These are phyloP conservation scores for Orientallactaga bullata DNA, from an alignment of 2,113 vertebrate species.

Conservation along the genomic window DNA sequence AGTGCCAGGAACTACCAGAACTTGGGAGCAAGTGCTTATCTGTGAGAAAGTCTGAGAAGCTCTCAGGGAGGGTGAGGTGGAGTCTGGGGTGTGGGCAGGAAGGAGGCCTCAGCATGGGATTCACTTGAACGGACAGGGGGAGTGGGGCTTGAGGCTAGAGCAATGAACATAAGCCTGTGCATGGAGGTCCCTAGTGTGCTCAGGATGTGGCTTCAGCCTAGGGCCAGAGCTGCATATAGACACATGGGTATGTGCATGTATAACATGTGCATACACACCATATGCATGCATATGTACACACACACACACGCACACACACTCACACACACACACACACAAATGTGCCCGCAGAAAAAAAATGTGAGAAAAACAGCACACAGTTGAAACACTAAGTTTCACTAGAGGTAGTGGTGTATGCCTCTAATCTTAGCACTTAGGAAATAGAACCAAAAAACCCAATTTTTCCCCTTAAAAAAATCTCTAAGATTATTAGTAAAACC, in stretches of 20 bases:
- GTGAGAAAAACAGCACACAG: not conserved
- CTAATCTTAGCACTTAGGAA: not conserved
- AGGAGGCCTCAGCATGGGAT: not conserved
- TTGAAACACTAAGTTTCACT: not conserved
- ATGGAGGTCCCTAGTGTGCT: too few relatives aligned
- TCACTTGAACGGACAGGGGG: not conserved
- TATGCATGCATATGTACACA: not conserved
- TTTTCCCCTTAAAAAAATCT: too few relatives aligned
- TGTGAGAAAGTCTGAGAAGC: not conserved
- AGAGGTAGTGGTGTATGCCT: not conserved
- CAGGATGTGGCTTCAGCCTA: not conserved
- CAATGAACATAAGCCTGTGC: accelerated
- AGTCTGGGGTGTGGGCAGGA: not conserved
- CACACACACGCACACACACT: not conserved
- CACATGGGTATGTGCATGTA: too few relatives aligned
- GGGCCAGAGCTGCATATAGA: not conserved
- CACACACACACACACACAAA: not conserved
- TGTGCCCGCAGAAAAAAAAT: not conserved
- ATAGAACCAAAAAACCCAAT: too few relatives aligned
- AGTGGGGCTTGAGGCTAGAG: not conserved
- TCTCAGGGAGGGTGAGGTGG: not conserved
- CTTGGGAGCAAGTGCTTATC: not conserved
- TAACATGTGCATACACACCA: not conserved
- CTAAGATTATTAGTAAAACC: too few relatives aligned
- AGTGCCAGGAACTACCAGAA: not conserved